phyloP scores from a whole-genome alignment of 2,113 vertebrate species.

The Psilopsiagon aymara region DNA sequence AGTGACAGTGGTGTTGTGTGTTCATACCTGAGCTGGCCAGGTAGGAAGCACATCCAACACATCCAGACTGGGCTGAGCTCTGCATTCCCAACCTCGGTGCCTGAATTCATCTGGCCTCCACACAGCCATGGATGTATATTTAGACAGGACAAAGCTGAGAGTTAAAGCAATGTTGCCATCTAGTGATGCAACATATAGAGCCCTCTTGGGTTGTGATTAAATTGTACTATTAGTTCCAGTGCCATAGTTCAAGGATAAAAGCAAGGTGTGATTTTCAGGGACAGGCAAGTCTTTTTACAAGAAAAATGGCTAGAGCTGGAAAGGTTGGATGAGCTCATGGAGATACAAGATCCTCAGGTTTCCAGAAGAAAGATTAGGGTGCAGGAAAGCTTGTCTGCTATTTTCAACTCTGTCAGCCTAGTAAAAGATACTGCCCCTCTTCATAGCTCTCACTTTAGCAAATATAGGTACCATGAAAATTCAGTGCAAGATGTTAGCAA shows the following conservation, averaged over 20 bases:
- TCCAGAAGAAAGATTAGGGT: not conserved
- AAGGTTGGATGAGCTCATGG: not conserved
- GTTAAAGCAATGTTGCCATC: conserved; percentile 25
- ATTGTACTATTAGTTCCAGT: not conserved
- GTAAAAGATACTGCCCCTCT: not conserved
- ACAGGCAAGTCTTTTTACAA: not conserved
- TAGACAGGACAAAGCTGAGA: not conserved
- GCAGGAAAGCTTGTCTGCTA: not conserved
- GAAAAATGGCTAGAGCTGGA: not conserved
- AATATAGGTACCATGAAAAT: not conserved
- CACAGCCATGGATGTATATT: rapidly evolving
- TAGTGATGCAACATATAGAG: not conserved
- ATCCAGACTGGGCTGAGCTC: not conserved
- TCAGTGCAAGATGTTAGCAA: not conserved
- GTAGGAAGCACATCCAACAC: not conserved
- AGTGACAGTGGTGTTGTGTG: rapidly evolving
- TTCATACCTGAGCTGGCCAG: rapidly evolving
- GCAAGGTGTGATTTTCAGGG: not conserved
- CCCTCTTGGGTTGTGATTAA: not conserved
- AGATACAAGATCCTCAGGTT: not conserved
- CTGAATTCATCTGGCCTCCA: not conserved
- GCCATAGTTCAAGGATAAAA: not conserved
- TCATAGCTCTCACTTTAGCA: not conserved
- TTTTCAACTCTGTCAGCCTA: not conserved
- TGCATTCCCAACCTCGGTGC: not conserved